Percentiles rank a stretch among this genome's conserved stretches.
phyloP scores from a whole-genome alignment of 2,797 vertebrate genomes.

The Podarcis lilfordi region DNA sequence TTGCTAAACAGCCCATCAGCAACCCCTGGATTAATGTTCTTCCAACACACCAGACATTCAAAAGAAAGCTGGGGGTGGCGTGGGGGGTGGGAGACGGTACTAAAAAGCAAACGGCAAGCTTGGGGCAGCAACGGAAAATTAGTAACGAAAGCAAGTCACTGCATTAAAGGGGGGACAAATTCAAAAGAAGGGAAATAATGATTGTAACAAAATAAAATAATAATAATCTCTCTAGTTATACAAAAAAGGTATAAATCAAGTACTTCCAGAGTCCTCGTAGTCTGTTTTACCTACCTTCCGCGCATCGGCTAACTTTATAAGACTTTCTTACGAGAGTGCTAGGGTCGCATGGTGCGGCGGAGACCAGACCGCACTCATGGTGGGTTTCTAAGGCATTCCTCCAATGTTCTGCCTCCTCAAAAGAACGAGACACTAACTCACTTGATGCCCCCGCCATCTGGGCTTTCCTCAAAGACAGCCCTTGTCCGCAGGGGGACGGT shows the following conservation, averaged over 20 bases:
- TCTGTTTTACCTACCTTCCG: conserved; percentile 83
- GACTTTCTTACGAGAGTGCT: conserved; percentile 79
- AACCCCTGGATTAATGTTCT: too few species aligned
- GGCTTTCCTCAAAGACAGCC: not conserved
- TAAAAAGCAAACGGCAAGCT: conserved; percentile 51
- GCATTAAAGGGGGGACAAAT: conserved; percentile 12
- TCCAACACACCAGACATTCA: too few species aligned
- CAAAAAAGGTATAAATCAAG: conserved; percentile 64
- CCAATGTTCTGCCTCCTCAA: too few species aligned
- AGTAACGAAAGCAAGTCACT: not conserved
- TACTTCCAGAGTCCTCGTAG: conserved; percentile 75
- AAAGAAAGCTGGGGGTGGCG: not conserved
- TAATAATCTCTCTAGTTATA: conserved; percentile 74
- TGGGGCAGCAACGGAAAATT: conserved; percentile 59
- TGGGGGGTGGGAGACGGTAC: conserved; percentile 26
- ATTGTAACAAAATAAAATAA: conserved; percentile 46
- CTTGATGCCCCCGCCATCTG: not conserved
- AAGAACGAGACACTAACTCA: too few species aligned
- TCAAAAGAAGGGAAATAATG: conserved; percentile 19
- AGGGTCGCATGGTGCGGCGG: conserved; percentile 56
- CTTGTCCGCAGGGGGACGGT: not conserved
- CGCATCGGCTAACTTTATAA: conserved; percentile 79
- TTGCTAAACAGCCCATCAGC: not conserved
- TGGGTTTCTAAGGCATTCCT: conserved; percentile 67
- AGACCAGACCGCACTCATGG: conserved; percentile 75